Percentiles rank a stretch among this genome's conserved stretches.
These are phyloP conservation scores for Telmatochromis sp. DNA, from an alignment of 2,113 vertebrate genomes.

Conservation along the genomic window DNA sequence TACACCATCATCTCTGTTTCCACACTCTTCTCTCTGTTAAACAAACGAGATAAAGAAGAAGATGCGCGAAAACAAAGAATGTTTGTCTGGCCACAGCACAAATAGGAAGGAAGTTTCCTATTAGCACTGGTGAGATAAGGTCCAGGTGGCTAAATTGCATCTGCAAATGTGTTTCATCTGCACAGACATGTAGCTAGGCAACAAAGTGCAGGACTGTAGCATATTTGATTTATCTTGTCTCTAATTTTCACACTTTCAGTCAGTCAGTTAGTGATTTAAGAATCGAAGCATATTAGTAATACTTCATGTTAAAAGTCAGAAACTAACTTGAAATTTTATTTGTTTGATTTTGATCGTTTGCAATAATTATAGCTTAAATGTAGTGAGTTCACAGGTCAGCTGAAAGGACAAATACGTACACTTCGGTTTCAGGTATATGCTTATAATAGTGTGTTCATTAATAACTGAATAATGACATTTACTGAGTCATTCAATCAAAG, in stretches of 20 bases:
- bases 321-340: neutral
- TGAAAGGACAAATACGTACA: neutral
- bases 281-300: neutral
- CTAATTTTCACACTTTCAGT: neutral
- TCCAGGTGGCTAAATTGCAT: neutral
- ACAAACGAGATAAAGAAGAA: neutral
- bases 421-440: neutral
- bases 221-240: neutral
- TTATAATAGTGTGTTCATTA: neutral
- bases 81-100: neutral
- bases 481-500: neutral
- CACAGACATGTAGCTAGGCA: neutral
- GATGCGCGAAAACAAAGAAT: neutral
- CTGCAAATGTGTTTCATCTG: neutral
- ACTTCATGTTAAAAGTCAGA: neutral
- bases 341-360: neutral
- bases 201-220: neutral
- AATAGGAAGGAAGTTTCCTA: constrained; percentile 17
- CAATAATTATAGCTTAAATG: neutral
- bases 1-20: neutral
- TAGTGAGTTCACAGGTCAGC: neutral
- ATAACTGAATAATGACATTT: neutral
- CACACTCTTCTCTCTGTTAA: neutral
- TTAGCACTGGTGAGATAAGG: constrained; percentile 40
- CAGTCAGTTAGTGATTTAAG: neutral